phyloP scores from a whole-genome alignment of 2,888 invertebrate species.

The Agriopis aurantiaria region DNA sequence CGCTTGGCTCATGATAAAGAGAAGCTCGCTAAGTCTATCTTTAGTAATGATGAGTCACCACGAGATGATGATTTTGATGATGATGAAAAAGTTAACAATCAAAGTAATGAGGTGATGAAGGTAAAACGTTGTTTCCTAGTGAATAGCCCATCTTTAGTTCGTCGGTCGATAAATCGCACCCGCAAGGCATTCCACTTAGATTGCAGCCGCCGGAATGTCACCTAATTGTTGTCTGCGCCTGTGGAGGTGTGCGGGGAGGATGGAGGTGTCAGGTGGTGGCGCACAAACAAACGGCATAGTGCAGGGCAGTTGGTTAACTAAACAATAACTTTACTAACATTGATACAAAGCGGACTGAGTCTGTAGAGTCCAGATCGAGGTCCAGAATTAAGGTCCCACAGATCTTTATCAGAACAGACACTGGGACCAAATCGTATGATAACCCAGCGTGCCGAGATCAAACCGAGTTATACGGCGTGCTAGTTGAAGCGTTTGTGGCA shows the following conservation, averaged over 20 bases:
- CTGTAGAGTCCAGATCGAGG: too few species aligned
- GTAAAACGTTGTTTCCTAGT: neutral
- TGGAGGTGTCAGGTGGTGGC: conserved; percentile 20
- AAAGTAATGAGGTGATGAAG: neutral
- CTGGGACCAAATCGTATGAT: too few species aligned
- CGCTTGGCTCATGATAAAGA: too few species aligned
- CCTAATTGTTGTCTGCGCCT: conserved; percentile 54
- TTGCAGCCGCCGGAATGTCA: conserved; percentile 58
- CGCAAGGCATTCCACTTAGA: conserved; percentile 58
- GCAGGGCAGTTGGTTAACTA: conserved; percentile 7
- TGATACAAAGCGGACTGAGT: too few species aligned
- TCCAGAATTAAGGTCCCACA: too few species aligned
- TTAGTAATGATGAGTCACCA: too few species aligned
- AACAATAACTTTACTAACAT: neutral
- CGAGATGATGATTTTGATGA: too few species aligned
- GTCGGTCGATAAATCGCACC: conserved; percentile 49
- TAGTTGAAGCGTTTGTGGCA: too few species aligned
- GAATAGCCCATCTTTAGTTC: neutral
- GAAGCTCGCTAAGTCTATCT: too few species aligned
- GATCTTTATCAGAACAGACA: too few species aligned
- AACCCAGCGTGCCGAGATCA: too few species aligned
- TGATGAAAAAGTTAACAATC: neutral
- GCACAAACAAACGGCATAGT: conserved; percentile 4
- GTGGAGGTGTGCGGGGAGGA: conserved; percentile 13
- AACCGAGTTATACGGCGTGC: too few species aligned